phyloP scores from a whole-genome alignment of 1,140 invertebrate species.

The Drosophila hydei region DNA sequence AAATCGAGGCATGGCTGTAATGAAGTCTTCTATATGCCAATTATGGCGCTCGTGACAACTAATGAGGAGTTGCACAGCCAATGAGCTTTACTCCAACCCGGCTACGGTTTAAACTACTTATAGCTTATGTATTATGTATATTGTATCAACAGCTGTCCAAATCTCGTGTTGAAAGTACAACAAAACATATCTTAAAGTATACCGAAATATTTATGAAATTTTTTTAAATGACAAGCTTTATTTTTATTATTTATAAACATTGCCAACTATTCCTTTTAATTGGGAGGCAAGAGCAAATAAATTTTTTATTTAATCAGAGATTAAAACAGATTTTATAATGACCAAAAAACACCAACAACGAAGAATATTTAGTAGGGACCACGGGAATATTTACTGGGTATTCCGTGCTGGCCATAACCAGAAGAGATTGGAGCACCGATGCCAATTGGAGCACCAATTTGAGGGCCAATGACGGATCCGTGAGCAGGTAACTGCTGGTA shows the following conservation, averaged over 20 bases:
- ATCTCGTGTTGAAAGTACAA: neutral
- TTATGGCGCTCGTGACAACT: constrained; percentile 44
- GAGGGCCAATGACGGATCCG: neutral
- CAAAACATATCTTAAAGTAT: neutral
- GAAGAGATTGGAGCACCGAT: constrained; percentile 2
- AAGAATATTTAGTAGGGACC: constrained; percentile 4
- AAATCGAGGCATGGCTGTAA: constrained; percentile 15
- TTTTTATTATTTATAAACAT: neutral
- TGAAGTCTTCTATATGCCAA: constrained; percentile 73
- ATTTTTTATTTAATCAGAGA: too few species aligned
- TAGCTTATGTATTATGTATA: constrained; percentile 62
- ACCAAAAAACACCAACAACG: neutral
- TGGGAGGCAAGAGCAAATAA: neutral
- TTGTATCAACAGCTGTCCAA: constrained; percentile 36
- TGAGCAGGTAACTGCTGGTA: neutral
- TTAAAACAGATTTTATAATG: too few species aligned
- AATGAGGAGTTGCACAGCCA: constrained; percentile 43
- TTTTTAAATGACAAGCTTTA: neutral
- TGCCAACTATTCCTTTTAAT: neutral
- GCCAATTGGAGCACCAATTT: neutral
- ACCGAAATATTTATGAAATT: neutral
- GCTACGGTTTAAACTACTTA: constrained; percentile 40
- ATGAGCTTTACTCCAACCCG: neutral
- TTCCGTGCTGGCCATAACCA: neutral
- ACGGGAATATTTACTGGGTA: neutral